Percentiles rank a stretch among this genome's conserved stretches.
phyloP scores from a whole-genome alignment of 2,113 vertebrate genomes.

The Columba livia region DNA sequence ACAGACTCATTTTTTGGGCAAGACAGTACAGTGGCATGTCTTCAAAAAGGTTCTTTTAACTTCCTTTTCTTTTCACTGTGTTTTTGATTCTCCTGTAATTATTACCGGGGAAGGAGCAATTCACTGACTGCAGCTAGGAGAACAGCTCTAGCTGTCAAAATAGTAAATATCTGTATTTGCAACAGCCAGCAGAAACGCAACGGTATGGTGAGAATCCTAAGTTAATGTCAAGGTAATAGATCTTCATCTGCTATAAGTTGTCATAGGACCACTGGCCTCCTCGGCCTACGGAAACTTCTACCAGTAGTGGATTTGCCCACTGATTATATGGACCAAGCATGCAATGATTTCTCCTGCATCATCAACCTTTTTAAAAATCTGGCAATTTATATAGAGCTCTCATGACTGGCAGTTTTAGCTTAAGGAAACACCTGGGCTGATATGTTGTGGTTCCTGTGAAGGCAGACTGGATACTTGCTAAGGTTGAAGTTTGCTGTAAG shows the following conservation, averaged over 20 bases:
- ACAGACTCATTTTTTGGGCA: neutral
- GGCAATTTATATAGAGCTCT: neutral
- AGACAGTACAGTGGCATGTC: neutral
- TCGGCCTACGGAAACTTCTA: neutral
- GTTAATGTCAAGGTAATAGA: neutral
- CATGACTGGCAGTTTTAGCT: neutral
- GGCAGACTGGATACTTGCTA: neutral
- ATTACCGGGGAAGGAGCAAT: conserved; percentile 2
- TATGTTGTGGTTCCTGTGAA: neutral
- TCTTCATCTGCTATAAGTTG: neutral
- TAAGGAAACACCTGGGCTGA: neutral
- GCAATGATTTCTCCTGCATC: neutral
- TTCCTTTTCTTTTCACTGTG: neutral
- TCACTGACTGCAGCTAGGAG: neutral
- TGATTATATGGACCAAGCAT: fast-evolving
- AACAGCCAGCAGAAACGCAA: neutral
- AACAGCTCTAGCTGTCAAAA: conserved; percentile 10
- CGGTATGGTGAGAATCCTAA: neutral
- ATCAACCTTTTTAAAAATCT: neutral
- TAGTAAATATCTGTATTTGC: conserved; percentile 6
- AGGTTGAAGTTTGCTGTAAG: neutral
- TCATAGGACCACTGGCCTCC: neutral
- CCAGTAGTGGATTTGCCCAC: neutral
- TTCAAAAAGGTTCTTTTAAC: neutral
- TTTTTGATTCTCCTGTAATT: neutral